Percentiles rank a stretch among this genome's conserved stretches.
phyloP scores from a whole-genome alignment of 1,140 invertebrate species.

The Hycleus phaleratus region DNA sequence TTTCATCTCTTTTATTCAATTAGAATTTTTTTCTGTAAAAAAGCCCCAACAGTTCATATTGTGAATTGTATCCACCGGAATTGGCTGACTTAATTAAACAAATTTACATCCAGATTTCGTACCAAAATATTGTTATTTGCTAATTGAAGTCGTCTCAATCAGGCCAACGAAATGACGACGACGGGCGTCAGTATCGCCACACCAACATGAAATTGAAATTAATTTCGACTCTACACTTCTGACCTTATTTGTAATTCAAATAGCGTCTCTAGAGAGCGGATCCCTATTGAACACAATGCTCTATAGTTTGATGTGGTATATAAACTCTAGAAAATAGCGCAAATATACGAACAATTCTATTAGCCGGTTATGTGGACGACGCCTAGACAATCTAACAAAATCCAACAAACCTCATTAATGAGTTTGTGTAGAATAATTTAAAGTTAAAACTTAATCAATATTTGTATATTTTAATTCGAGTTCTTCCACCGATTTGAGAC shows the following conservation, averaged over 20 bases:
- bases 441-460: too few species aligned
- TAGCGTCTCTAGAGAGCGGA: conserved; percentile 14
- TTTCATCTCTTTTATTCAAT: too few species aligned
- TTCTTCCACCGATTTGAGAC: too few species aligned
- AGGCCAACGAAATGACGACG: conserved; percentile 24
- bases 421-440: background rate
- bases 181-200: too few species aligned
- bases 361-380: background rate
- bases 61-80: too few species aligned
- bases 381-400: background rate
- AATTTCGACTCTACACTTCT: conserved; percentile 26
- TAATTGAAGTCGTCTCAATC: conserved; percentile 31
- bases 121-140: conserved; percentile 34
- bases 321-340: background rate
- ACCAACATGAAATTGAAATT: conserved; percentile 30
- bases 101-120: conserved; percentile 26
- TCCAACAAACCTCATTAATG: conserved; percentile 5
- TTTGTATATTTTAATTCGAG: too few species aligned
- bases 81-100: conserved; percentile 23
- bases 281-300: background rate
- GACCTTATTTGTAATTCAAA: conserved; percentile 34
- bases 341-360: background rate
- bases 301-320: background rate
- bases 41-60: too few species aligned
- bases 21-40: too few species aligned